Conservation (phyloP, 2,113 vertebrate species). For the Caloenas nicobarica region DNA sequence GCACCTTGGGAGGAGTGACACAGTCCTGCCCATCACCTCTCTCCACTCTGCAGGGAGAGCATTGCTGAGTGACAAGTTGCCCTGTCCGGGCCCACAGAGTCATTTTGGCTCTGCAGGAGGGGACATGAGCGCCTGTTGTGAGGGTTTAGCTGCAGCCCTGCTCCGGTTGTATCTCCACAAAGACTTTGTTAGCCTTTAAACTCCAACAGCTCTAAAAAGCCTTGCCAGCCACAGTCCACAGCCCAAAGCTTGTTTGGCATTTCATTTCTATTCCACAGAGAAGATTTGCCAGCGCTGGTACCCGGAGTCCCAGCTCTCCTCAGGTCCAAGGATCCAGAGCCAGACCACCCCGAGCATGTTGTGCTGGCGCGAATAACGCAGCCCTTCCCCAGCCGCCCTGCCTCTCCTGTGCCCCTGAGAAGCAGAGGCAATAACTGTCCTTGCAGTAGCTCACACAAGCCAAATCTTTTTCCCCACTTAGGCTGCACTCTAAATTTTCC, state of each 20-base stretch:
- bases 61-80: background rate
- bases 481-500: background rate
- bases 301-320: background rate
- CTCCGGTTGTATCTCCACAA: background rate
- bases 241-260: background rate
- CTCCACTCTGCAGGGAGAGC: background rate
- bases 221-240: background rate
- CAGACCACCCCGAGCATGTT: background rate
- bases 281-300: background rate
- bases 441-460: background rate
- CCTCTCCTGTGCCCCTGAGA: background rate
- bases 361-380: fast-evolving
- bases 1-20: background rate
- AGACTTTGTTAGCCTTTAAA: background rate
- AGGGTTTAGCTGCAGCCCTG: background rate
- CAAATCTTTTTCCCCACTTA: background rate
- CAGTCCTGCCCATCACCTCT: background rate
- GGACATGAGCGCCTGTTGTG: background rate
- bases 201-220: background rate
- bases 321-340: background rate
- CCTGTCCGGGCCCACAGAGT: background rate
- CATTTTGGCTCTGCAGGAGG: background rate
- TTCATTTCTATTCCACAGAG: background rate
- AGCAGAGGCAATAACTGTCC: background rate
- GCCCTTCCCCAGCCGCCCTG: background rate